Conservation (phyloP, 1,140 invertebrate genomes). For the Acyrthosiphon pisum region DNA sequence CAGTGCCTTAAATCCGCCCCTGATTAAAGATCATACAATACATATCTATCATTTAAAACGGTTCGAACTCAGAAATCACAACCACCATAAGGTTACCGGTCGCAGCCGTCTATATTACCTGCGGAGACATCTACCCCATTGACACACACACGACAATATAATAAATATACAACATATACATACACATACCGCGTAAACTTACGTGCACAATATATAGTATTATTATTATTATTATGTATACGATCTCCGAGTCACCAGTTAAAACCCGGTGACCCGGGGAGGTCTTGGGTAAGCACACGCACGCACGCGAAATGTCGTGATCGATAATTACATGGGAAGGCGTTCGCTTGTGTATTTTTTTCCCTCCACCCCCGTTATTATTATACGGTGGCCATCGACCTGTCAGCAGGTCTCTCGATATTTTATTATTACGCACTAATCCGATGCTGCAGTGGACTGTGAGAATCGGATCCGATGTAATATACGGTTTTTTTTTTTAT, state of each 20-base stretch:
- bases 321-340: slow-evolving; percentile 42
- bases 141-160: background rate
- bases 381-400: slow-evolving; percentile 57
- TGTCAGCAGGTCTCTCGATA: slow-evolving; percentile 55
- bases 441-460: slow-evolving; percentile 48
- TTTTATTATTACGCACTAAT: slow-evolving; percentile 57
- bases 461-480: slow-evolving; percentile 41
- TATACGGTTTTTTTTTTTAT: slow-evolving; percentile 18
- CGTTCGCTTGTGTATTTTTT: slow-evolving; percentile 48
- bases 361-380: slow-evolving; percentile 25
- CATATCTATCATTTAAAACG: too few species aligned
- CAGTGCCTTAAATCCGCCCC: too few species aligned
- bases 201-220: background rate
- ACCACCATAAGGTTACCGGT: too few species aligned
- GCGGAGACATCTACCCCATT: background rate
- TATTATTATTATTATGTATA: background rate
- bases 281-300: slow-evolving; percentile 22
- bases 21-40: too few species aligned
- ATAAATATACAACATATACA: background rate
- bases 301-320: slow-evolving; percentile 55
- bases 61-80: too few species aligned
- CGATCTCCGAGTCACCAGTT: background rate
- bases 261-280: slow-evolving; percentile 26
- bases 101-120: background rate
- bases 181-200: too few species aligned